phyloP scores from a whole-genome alignment of 1,140 invertebrate genomes.

The Proctacanthus coquilletti region DNA sequence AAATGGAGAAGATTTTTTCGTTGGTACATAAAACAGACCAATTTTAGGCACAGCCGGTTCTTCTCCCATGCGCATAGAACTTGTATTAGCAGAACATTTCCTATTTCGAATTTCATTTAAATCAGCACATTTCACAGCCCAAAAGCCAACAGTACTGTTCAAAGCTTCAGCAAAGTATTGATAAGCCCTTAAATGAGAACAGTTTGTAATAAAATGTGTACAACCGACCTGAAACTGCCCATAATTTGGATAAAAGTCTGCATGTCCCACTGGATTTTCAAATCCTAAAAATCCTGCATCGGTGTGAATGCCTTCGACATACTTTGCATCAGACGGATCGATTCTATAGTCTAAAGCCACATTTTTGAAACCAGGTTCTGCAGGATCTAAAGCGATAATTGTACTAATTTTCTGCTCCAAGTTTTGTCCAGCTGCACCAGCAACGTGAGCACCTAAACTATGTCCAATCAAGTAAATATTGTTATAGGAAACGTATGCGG shows the following conservation, averaged over 20 bases:
- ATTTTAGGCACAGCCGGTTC: slow-evolving; percentile 21
- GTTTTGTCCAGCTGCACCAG: slow-evolving; percentile 51
- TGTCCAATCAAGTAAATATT: slow-evolving; percentile 65
- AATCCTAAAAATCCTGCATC: slow-evolving; percentile 32
- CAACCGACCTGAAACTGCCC: slow-evolving; percentile 32
- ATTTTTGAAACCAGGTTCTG: slow-evolving; percentile 45
- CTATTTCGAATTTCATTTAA: slow-evolving; percentile 13
- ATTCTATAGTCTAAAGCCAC: slow-evolving; percentile 37
- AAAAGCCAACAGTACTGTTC: slow-evolving; percentile 17
- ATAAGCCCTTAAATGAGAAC: slow-evolving; percentile 39
- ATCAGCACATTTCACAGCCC: slow-evolving; percentile 19
- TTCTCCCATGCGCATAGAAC: slow-evolving; percentile 33
- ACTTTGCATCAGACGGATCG: slow-evolving; percentile 44
- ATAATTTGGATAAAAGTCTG: slow-evolving; percentile 58
- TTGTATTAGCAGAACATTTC: slow-evolving; percentile 26
- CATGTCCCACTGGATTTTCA: slow-evolving; percentile 39
- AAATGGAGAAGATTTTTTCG: slow-evolving; percentile 31
- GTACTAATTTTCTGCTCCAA: slow-evolving; percentile 35
- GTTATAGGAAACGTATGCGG: slow-evolving; percentile 13
- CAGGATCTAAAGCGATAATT: slow-evolving; percentile 55
- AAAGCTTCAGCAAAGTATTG: slow-evolving; percentile 39
- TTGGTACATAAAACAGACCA: slow-evolving; percentile 36
- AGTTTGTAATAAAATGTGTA: slow-evolving; percentile 34
- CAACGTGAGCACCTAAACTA: slow-evolving; percentile 69
- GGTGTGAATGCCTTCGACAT: slow-evolving; percentile 60